A percentile compares a stretch with the other conserved stretches of the same genome.
Evolutionary conservation across 92 coral and sea anemone species (phyloP).

Genomic region (Paramuricea clavata): DNA sequence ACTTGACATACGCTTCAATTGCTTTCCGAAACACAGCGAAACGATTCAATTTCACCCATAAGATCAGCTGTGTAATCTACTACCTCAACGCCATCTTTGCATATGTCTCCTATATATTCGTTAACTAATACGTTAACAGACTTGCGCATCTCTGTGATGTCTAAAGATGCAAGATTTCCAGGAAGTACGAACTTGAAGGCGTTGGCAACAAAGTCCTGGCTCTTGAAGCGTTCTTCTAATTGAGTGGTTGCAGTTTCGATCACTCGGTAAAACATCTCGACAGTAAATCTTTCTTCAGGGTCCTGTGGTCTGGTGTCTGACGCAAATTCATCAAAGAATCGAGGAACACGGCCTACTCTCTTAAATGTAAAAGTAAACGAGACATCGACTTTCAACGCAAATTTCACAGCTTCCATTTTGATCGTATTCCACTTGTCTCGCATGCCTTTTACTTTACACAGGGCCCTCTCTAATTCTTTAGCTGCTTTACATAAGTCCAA

Average conservation of each 20-base stretch:
- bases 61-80: slow-evolving; percentile 1
- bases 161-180: background rate
- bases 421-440: background rate
- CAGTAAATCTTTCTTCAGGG: slow-evolving; percentile 1
- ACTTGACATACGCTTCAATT: too few species aligned
- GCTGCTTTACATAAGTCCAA: background rate
- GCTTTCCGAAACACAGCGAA: background rate
- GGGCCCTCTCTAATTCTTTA: background rate
- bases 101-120: slow-evolving; percentile 3
- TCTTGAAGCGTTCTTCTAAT: slow-evolving; percentile 3
- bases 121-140: background rate
- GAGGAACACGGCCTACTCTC: slow-evolving; percentile 9
- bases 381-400: background rate
- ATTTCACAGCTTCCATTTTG: background rate
- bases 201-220: background rate
- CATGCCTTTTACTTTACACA: background rate
- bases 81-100: background rate
- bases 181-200: background rate
- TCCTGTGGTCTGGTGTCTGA: slow-evolving; percentile 6
- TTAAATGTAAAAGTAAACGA: background rate
- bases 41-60: background rate
- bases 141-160: background rate
- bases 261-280: slow-evolving; percentile 1
- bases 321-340: slow-evolving; percentile 1
- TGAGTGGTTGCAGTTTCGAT: background rate